Base-by-base conservation (phyloP, 2,888 invertebrate species). In the Ichneumoninae sp. region DNA sequence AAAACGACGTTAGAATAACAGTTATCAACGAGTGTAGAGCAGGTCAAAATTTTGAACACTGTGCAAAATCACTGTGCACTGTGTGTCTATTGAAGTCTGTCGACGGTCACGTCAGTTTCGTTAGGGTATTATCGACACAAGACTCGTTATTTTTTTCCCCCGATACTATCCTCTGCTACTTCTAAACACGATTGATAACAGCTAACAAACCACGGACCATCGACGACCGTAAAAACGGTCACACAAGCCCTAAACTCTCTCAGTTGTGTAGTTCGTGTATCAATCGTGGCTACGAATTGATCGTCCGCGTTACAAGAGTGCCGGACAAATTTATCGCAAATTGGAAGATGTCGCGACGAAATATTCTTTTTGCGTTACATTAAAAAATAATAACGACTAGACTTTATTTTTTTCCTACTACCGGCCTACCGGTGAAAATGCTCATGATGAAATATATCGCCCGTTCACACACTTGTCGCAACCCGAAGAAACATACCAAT, bases 341-440 rank as follows among this genome's bases (percentile, higher is more conserved):
- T 36, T 47, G 40, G 36, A 54, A 57, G 60, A 22, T 30, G 22
- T 40, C 72, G n/a, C 54, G 16, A 16, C 33, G 26, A 8, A 30
- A 16, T 16, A 52, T 65, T 47, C 13, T 47, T 47, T 47, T 52
- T 62, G 44, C 79, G 70, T 79, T 65, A 79, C 77, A 54, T 77
- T 66, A 79, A 71, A 65, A 79, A 71, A 65, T 60, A 71, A 81
- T 81, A 81, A 81, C 78, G 84, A 84, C 84, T 84, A 84, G 84
- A 84, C 44, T 79, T 82, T 76, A 26, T 44, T 81, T 52, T 40
- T 33, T 60, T 65, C 50, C 57, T 80, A 33, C 36, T 10, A 47
- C 30, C 30, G 62, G n/a, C 16, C 62, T 62, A 62, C 16, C 62
- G 62, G 62, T 62, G 16, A 16, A 33, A 62, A 33, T 62, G 30